Evolutionary conservation across 2,888 invertebrate genomes (phyloP), one percentile per base, ranked within the genome.

Genomic region (Philereme vetulata): DNA sequence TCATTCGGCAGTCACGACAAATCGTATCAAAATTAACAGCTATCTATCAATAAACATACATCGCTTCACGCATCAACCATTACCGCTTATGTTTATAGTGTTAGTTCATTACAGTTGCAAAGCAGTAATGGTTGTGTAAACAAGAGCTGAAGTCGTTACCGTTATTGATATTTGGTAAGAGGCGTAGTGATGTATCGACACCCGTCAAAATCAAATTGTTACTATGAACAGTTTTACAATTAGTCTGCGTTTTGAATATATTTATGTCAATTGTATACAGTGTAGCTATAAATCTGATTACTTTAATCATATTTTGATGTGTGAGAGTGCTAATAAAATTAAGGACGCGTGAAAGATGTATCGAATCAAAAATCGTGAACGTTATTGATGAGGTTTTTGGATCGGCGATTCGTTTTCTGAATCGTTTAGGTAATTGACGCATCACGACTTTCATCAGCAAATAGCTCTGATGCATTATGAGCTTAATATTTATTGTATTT

Each of bases 1-100:
- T 85, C 86, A 82, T 82, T 81, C 81, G 74, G 80, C 80, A 85
- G 90, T 90, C 91, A 91, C 90, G 90, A 91, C 88, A 89, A 87
- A 86, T 89, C 78, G 82, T 85, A 88, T 86, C 83, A 85, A 77
- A 84, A 85, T 86, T 82, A 87, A 81, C 82, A 75, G 74, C 80
- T 74, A 87, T 85, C 81, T 77, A 87, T 85, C 84, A 86, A 81
- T 78, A 76, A 71, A 74, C 75, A 75, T 77, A 74, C 74, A 70
- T 49, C 66, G 68, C 76, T 73, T 75, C 71, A 75, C 72, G 58
- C 55, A 51, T 35, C 62, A 71, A 82, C 83, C 85, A 90, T 87
- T 85, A 79, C 87, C 63, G 60, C 65, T 69, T 75, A 67, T 69
- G 70, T 74, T 72, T 60, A 64, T 57, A 52, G 55, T 49, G 66